A percentile compares a stretch with the other conserved stretches of the same genome.
Evolutionary conservation across 2,113 vertebrate genomes (phyloP).

Genomic region (Oncorhynchus masou): DNA sequence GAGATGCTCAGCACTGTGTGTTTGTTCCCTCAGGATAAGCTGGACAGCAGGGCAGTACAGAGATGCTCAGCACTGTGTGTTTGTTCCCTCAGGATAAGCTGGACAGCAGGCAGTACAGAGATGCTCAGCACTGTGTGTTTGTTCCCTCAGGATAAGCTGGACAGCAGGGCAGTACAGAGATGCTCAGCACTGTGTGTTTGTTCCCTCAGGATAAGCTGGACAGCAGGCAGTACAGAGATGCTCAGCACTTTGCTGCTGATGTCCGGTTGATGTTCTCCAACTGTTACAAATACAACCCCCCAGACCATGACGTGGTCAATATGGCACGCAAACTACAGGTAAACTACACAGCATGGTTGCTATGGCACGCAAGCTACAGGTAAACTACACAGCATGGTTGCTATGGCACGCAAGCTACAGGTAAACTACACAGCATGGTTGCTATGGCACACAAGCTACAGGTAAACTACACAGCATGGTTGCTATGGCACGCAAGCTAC

Average conservation of each 20-base stretch:
- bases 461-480: not conserved
- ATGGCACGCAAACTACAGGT: constrained; percentile 94
- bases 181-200: constrained; percentile 11
- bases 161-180: no score
- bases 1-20: constrained; percentile 85
- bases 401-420: constrained; percentile 50
- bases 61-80: constrained; percentile 84
- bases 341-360: not conserved
- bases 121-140: constrained; percentile 79
- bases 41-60: constrained; percentile 86
- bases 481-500: not conserved
- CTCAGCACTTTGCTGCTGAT: constrained; percentile 90
- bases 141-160: no score
- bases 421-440: no score
- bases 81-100: constrained; percentile 79
- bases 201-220: constrained; percentile 84
- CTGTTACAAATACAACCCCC: constrained; percentile 95
- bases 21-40: constrained; percentile 76
- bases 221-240: constrained; percentile 82
- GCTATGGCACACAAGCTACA: not conserved
- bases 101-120: constrained; percentile 84
- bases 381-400: not conserved
- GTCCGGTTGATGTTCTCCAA: constrained; percentile 95
- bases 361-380: not conserved
- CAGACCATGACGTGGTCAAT: constrained; percentile 90